Conservation (phyloP, 2,888 invertebrate species). For the Hydroisotoma schaefferi region DNA sequence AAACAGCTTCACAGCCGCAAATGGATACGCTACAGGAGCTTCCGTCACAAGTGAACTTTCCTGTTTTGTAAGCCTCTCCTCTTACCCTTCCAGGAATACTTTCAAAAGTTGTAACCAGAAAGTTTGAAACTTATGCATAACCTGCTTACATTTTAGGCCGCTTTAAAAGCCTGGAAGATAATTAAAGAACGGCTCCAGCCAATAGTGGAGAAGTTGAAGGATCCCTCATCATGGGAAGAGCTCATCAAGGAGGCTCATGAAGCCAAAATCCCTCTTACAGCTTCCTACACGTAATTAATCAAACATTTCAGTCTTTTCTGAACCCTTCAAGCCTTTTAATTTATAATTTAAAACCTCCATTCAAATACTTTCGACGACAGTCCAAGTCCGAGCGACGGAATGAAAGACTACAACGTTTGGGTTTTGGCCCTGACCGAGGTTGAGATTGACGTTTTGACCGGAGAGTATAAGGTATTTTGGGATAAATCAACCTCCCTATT, state of each 20-base stretch:
- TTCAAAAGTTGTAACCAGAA: neutral
- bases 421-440: constrained; percentile 52
- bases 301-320: neutral
- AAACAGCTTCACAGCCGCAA: constrained; percentile 50
- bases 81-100: no score
- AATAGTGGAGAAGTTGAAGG: constrained; percentile 49
- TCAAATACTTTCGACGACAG: constrained; percentile 4
- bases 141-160: constrained; percentile 44
- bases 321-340: neutral
- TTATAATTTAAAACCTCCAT: neutral
- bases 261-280: constrained; percentile 15
- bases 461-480: constrained; percentile 51
- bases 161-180: constrained; percentile 50
- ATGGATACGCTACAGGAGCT: constrained; percentile 51
- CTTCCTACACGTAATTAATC: constrained; percentile 40
- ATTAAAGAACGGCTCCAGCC: constrained; percentile 51
- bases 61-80: constrained; percentile 47
- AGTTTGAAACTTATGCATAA: constrained; percentile 12
- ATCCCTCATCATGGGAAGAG: constrained; percentile 35
- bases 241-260: constrained; percentile 22
- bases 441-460: constrained; percentile 74
- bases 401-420: constrained; percentile 51
- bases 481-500: neutral
- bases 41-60: constrained; percentile 51
- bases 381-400: constrained; percentile 36